phyloP scores from a whole-genome alignment of 2,113 vertebrate species.

The Alligator mississippiensis region DNA sequence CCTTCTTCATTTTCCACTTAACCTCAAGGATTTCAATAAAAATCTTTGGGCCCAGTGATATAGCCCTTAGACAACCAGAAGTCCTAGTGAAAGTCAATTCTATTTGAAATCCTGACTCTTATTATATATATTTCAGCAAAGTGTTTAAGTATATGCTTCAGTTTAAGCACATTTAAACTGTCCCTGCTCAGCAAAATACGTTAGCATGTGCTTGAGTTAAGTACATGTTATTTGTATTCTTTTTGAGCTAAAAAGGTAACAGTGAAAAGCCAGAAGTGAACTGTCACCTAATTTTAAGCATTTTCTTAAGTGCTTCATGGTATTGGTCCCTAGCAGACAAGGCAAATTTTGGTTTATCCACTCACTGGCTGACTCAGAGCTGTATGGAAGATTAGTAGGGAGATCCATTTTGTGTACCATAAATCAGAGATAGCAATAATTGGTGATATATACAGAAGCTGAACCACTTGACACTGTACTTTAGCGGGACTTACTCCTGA shows the following conservation, averaged over 20 bases:
- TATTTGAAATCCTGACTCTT: neutral
- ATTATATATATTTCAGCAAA: neutral
- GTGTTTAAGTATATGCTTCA: neutral
- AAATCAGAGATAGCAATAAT: neutral
- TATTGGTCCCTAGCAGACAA: neutral
- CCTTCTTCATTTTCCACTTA: neutral
- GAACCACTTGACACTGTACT: neutral
- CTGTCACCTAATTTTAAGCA: conserved; percentile 14
- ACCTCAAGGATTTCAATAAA: neutral
- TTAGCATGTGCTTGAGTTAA: conserved; percentile 25
- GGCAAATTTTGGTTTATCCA: neutral
- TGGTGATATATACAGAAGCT: neutral
- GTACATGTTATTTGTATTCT: neutral
- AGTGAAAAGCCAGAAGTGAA: conserved; percentile 6
- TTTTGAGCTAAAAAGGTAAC: neutral
- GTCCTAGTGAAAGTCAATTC: neutral
- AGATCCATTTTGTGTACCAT: neutral
- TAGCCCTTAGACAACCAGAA: neutral
- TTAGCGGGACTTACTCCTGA: neutral
- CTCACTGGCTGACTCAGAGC: neutral
- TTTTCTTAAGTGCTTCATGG: conserved; percentile 36
- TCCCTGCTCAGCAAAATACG: conserved; percentile 12
- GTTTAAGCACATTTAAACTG: neutral
- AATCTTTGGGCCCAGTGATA: neutral
- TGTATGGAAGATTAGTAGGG: neutral